Evolutionary conservation across 2,113 vertebrate species (phyloP).

Genomic region (Ornithorhynchus anatinus): DNA sequence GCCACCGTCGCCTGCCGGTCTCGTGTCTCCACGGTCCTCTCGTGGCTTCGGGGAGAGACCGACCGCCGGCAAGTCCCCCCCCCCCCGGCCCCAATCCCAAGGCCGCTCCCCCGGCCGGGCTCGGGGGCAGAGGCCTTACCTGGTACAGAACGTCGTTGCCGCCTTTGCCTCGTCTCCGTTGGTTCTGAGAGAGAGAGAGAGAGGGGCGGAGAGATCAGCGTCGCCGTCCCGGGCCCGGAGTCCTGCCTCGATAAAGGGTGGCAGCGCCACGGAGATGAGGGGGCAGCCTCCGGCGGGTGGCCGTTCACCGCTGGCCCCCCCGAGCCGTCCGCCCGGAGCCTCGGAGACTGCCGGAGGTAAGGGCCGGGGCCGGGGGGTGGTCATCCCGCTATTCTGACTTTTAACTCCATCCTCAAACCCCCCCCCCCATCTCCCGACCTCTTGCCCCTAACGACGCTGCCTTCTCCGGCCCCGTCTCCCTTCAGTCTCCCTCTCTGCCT

Average conservation of each 20-base stretch:
- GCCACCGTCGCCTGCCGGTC: background rate
- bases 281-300: too few species aligned
- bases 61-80: too few species aligned
- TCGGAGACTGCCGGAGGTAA: too few species aligned
- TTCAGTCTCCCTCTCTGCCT: too few species aligned
- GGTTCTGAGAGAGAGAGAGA: conserved; percentile 21
- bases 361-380: too few species aligned
- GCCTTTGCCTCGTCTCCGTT: conserved; percentile 75
- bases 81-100: fast-evolving
- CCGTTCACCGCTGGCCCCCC: too few species aligned
- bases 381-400: too few species aligned
- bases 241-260: background rate
- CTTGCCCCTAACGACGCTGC: too few species aligned
- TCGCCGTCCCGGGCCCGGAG: background rate
- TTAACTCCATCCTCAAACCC: too few species aligned
- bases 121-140: conserved; percentile 72
- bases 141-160: conserved; percentile 76
- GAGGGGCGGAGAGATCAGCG: background rate
- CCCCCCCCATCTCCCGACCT: too few species aligned
- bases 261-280: background rate
- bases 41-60: background rate
- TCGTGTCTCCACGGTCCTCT: background rate
- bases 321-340: too few species aligned
- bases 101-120: fast-evolving
- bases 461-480: too few species aligned